Base-by-base conservation (phyloP, 2,113 vertebrate species). In the Siphamia tubifer region DNA sequence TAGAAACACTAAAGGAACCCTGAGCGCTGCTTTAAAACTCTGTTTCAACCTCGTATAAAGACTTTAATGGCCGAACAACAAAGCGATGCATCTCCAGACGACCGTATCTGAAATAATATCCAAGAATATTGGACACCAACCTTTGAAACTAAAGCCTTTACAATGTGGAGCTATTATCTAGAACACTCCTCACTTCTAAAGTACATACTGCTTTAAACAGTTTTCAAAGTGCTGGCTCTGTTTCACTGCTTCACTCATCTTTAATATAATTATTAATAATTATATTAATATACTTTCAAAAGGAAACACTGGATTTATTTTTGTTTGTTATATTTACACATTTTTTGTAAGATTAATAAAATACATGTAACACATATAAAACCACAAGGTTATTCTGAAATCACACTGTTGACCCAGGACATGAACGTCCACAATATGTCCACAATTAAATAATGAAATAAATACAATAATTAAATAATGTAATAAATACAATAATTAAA, bases 21-120 rank as follows among this genome's bases (percentile, higher is more conserved):
- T 44, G 51, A 61, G 54, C 32, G 4, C 1, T n/a, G 13, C 58
- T 64, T 70, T 67, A n/a, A n/a, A 65, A 56, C 35, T 36, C 11
- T 2, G 25, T 32, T 57, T 81, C 3, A 64, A 58, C 23, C 43
- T 36, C 19, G 15, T 17, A 24, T 43, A 49, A 61, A 74, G 39
- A 27, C 21, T 63, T 21, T 35, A 3, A 49, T 47, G 47, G 38
- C 47, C 0, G 27, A 49, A 17, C 35, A 20, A 23, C 19, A 27
- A n/a, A 49, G 21, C 53, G 2, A 13, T 17, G 5, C 35, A 51
- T 60, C 28, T 2, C 7, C 25, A 49, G 34, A 34, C 3, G 12
- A 13, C 16, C 28, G 5, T 0, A 32, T 39, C 42, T 63, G 61
- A 27, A 47, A 13, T 6, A 28, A 55, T 35, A 40, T 51, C 35